phyloP scores from a whole-genome alignment of 2,797 vertebrate species.

The Malurus leucopterus region DNA sequence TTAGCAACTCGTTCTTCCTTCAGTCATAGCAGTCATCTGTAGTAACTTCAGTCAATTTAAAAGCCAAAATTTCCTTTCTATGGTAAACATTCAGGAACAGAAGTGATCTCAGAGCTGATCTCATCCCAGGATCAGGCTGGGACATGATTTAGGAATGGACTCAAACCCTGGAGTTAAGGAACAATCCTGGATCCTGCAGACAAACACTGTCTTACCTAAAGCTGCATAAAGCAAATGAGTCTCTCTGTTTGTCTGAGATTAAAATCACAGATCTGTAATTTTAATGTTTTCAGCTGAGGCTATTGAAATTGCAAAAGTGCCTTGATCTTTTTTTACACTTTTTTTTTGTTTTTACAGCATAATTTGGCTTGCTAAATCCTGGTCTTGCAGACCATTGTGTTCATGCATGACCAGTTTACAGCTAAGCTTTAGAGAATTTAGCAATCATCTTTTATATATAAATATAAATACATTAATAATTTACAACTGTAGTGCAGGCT shows the following conservation, averaged over 20 bases:
- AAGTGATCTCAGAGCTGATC: constrained; percentile 11
- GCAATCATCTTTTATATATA: neutral
- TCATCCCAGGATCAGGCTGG: neutral
- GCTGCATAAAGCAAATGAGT: neutral
- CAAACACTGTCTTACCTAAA: neutral
- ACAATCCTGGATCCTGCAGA: neutral
- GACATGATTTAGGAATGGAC: neutral
- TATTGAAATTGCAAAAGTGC: neutral
- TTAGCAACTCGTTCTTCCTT: neutral
- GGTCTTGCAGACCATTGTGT: neutral
- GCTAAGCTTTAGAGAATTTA: neutral
- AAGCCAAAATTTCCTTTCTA: neutral
- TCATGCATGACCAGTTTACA: neutral
- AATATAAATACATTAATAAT: neutral
- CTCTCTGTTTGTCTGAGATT: neutral
- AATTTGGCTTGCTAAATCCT: neutral
- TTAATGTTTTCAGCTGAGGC: neutral
- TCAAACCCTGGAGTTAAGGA: neutral
- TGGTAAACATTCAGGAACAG: neutral
- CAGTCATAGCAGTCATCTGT: neutral
- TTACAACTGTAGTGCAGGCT: neutral
- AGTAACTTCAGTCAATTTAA: neutral
- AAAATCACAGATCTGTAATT: neutral
- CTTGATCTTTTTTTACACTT: neutral
- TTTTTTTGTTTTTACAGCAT: neutral